Conservation (phyloP, 2,888 invertebrate species). For the Maniola hyperantus region DNA sequence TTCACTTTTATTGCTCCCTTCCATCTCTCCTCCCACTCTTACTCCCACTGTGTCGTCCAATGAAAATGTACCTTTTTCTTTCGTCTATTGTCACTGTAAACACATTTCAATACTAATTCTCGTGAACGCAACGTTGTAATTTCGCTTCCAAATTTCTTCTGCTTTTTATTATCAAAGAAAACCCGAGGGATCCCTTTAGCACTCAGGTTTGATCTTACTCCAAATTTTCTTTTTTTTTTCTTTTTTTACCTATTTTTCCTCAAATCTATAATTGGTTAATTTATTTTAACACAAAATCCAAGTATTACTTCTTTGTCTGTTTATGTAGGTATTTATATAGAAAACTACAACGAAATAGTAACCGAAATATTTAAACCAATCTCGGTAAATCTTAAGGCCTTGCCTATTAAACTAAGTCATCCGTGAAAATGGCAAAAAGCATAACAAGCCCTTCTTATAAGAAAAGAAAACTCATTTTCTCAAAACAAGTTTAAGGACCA, state of each 20-base stretch:
- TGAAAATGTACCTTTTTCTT: constrained; percentile 59
- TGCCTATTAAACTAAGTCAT: constrained; percentile 32
- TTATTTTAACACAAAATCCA: not conserved
- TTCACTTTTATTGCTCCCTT: constrained; percentile 80
- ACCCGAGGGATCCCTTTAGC: constrained; percentile 39
- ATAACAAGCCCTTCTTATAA: constrained; percentile 30
- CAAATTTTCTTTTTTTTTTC: constrained; percentile 7
- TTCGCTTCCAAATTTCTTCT: constrained; percentile 47
- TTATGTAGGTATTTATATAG: not conserved
- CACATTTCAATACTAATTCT: constrained; percentile 68
- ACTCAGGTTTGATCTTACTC: constrained; percentile 23
- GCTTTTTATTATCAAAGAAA: constrained; percentile 61
- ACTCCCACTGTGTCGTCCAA: constrained; percentile 51
- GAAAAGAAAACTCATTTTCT: constrained; percentile 37
- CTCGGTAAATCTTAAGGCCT: constrained; percentile 50
- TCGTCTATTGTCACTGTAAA: constrained; percentile 63
- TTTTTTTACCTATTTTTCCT: not conserved
- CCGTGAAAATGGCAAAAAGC: constrained; percentile 39
- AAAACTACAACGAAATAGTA: too few species aligned
- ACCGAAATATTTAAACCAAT: not conserved
- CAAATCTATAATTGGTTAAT: not conserved
- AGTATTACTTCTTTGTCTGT: not conserved
- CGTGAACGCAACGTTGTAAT: constrained; percentile 63
- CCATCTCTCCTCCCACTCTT: constrained; percentile 41
- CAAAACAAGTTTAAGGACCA: constrained; percentile 34